Conservation (phyloP, 2,797 vertebrate genomes). For the Cossypha dichroa region DNA sequence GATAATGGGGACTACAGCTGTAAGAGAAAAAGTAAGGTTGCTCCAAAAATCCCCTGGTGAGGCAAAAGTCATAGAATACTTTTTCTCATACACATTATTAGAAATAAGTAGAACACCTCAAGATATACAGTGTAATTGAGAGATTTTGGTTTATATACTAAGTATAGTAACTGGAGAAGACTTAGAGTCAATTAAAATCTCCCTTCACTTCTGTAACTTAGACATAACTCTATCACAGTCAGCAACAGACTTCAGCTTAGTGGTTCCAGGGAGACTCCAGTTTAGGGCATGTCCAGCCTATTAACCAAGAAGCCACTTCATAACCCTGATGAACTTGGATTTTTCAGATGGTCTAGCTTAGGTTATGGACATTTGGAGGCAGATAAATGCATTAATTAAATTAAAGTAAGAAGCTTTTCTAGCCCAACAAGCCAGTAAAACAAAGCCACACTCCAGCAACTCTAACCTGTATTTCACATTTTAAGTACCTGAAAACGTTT, state of each 20-base stretch:
- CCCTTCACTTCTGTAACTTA: not conserved
- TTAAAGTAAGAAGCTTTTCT: not conserved
- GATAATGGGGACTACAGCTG: accelerated
- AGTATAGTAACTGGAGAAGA: not conserved
- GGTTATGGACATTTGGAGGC: not conserved
- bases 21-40: not conserved
- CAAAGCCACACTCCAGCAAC: not conserved
- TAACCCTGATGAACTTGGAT: not conserved
- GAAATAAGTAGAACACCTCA: not conserved
- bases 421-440: not conserved
- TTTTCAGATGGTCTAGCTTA: not conserved
- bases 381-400: not conserved
- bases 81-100: not conserved
- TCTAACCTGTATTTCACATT: not conserved
- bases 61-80: not conserved
- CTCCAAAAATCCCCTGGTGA: not conserved
- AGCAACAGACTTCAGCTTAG: not conserved
- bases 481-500: not conserved
- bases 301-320: not conserved
- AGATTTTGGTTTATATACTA: not conserved
- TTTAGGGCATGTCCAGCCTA: not conserved
- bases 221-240: not conserved
- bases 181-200: not conserved
- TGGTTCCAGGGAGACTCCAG: not conserved
- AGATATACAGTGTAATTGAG: not conserved